Evolutionary conservation across 2,113 vertebrate species (phyloP).

Genomic region (Alces alces): DNA sequence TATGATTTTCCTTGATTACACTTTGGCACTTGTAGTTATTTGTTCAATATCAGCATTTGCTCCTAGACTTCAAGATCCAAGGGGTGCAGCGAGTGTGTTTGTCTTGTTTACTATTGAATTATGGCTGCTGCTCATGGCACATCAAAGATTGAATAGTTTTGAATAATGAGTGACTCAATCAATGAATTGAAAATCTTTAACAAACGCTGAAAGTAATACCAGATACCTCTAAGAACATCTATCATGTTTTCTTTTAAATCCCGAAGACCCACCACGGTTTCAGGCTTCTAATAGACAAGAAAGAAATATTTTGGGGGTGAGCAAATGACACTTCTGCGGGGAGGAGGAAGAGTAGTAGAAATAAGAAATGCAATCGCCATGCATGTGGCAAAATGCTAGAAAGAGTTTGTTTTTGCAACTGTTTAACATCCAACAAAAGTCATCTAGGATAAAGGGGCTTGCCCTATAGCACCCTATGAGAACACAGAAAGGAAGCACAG

Average conservation of each 20-base stretch:
- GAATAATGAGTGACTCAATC: background rate
- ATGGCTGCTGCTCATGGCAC: background rate
- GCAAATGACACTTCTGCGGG: background rate
- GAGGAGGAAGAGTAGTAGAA: background rate
- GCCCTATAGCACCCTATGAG: background rate
- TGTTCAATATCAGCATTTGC: conserved; percentile 16
- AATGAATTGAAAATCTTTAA: background rate
- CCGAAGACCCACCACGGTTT: background rate
- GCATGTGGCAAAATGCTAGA: background rate
- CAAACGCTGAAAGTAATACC: background rate
- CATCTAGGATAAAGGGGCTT: background rate
- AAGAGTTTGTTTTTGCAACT: background rate
- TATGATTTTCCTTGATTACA: background rate
- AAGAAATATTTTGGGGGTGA: background rate
- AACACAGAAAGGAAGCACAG: background rate
- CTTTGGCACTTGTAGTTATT: conserved; percentile 2
- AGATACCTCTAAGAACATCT: background rate
- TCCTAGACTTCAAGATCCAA: background rate
- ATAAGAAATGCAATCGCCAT: background rate
- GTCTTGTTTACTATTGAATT: background rate
- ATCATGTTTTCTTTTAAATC: background rate
- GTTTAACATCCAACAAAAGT: background rate
- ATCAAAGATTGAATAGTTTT: background rate
- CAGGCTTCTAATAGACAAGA: background rate
- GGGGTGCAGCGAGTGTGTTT: background rate